Percentiles rank a stretch among this genome's conserved stretches.
Conservation (phyloP, 30 jellyfish, hydroid and myxozoan species). For the Aurelia aurita complex sp. Pacific region DNA sequence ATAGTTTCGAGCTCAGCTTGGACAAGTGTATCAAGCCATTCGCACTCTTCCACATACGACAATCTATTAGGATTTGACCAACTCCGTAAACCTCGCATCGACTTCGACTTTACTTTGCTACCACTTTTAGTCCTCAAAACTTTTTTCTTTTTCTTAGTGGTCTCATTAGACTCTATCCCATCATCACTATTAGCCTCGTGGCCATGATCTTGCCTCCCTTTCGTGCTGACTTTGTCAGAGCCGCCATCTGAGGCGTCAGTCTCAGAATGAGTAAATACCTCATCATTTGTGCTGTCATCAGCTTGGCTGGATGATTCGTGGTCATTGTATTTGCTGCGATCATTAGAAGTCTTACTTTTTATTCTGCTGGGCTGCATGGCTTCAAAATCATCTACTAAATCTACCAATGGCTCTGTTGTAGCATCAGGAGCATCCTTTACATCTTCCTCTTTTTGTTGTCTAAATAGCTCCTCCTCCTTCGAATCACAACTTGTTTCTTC, state of each 20-base stretch:
- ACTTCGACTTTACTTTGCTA: slow-evolving; percentile 42
- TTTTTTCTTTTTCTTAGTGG: slow-evolving; percentile 19
- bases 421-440: too few species aligned
- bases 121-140: slow-evolving; percentile 65
- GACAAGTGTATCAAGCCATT: slow-evolving; percentile 68
- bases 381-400: too few species aligned
- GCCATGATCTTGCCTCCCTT: background rate
- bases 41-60: slow-evolving; percentile 56
- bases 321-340: background rate
- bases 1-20: slow-evolving; percentile 46
- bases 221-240: background rate
- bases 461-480: slow-evolving; percentile 36
- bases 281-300: background rate
- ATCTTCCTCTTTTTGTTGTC: background rate
- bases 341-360: background rate
- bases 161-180: background rate
- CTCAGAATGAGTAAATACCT: background rate
- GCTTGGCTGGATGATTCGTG: background rate
- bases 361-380: too few species aligned
- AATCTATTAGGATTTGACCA: slow-evolving; percentile 27
- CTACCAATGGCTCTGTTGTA: too few species aligned
- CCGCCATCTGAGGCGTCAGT: slow-evolving; percentile 26
- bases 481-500: slow-evolving; percentile 66
- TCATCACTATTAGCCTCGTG: background rate
- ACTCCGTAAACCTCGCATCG: slow-evolving; percentile 63